phyloP scores from a whole-genome alignment of 2,797 vertebrate genomes.

The Mastacembelus armatus region DNA sequence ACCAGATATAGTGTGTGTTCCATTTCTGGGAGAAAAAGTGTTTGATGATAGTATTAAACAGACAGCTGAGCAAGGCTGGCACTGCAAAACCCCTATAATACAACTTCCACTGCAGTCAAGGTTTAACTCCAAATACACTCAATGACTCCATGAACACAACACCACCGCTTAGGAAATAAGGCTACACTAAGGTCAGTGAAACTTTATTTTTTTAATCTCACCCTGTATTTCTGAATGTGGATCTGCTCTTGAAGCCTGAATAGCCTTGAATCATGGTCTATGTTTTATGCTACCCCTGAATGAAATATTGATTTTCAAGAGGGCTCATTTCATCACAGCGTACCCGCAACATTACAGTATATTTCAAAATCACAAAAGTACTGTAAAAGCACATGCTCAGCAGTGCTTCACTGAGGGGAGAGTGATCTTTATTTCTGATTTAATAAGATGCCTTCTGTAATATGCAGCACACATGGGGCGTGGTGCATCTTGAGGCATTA shows the following conservation, averaged over 20 bases:
- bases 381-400: constrained; percentile 32
- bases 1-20: constrained; percentile 68
- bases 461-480: no score
- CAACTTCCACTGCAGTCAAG: constrained; percentile 62
- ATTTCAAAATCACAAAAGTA: constrained; percentile 37
- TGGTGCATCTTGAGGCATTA: constrained; percentile 12
- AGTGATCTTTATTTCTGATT: constrained; percentile 25
- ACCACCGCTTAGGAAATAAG: constrained; percentile 12
- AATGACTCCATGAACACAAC: constrained; percentile 25
- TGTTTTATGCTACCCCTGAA: constrained; percentile 51
- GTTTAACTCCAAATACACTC: constrained; percentile 53
- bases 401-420: constrained; percentile 1
- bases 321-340: constrained; percentile 49
- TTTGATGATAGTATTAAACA: constrained; percentile 79
- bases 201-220: constrained; percentile 32
- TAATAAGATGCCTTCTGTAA: constrained; percentile 16
- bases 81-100: constrained; percentile 61
- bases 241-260: no score
- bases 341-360: constrained; percentile 26
- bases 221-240: constrained; percentile 22
- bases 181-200: constrained; percentile 23
- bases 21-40: constrained; percentile 72
- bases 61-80: constrained; percentile 71
- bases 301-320: constrained; percentile 70
- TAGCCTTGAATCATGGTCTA: constrained; percentile 53